Percentiles rank a stretch among this genome's conserved stretches.
Conservation (phyloP, 2,113 vertebrate genomes). For the Zosterops japonicus region DNA sequence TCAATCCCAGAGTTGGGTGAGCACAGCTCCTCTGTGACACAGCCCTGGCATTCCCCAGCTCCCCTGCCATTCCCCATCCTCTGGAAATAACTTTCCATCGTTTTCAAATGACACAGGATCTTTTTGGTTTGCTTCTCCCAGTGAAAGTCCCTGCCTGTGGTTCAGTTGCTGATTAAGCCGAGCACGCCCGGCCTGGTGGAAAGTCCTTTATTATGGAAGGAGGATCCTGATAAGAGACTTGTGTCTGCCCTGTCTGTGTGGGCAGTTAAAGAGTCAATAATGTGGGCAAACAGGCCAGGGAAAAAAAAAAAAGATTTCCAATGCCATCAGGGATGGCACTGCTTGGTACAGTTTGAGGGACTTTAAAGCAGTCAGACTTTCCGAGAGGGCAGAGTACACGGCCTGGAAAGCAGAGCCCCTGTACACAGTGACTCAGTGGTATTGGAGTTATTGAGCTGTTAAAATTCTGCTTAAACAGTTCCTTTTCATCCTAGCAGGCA, state of each 20-base stretch:
- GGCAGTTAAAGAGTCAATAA: constrained; percentile 9
- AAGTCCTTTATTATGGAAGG: constrained; percentile 23
- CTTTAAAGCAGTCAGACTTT: neutral
- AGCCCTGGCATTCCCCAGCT: neutral
- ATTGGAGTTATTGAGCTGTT: neutral
- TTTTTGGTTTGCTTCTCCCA: neutral
- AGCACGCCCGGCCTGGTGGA: fast-evolving
- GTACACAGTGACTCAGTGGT: neutral
- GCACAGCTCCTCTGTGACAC: neutral
- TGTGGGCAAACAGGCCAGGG: neutral
- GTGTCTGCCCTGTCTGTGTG: neutral
- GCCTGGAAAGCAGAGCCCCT: neutral
- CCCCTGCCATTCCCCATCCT: neutral
- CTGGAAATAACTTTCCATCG: neutral
- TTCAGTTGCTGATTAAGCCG: neutral
- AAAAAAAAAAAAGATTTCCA: neutral
- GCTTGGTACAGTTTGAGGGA: neutral
- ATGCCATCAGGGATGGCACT: fast-evolving
- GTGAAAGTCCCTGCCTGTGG: fast-evolving
- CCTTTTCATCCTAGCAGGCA: neutral
- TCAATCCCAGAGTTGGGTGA: neutral
- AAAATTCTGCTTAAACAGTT: neutral
- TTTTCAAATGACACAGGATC: neutral
- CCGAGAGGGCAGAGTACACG: neutral
- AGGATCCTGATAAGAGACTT: constrained; percentile 34